Base-by-base conservation (phyloP, 2,888 invertebrate genomes). In the Herminia tarsipennalis region DNA sequence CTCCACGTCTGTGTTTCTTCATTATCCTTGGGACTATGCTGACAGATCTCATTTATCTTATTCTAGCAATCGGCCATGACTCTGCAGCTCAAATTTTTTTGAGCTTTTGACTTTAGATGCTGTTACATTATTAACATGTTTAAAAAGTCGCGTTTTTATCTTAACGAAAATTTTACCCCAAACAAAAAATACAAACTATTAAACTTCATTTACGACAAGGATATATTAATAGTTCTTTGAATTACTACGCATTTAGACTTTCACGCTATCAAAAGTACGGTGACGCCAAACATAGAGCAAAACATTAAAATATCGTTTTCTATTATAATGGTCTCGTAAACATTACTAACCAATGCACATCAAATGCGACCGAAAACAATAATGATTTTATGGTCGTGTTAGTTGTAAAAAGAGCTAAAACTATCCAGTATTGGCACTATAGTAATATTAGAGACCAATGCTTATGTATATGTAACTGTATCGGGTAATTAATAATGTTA, bases 11-110 rank as follows among this genome's bases (percentile, higher is more conserved):
- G 21, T 51, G 44, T 61, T 48, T 40, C 25, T 45, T 36, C 32
- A 60, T 42, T 35, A 44, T 55, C 42, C 24, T 34, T 50, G 44
- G 45, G 39, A 36, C 48, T 53, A n/a, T n/a, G n/a, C 38, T 28
- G 44, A 48, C 43, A 49, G 39, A 44, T 42, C 28, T 27, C 25
- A 42, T 57, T 41, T 47, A 18, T 53, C 30, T 45, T 47, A 28
- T n/a, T 36, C 25, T 20, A 25, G 18, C 8, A 3, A 16, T 37
- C 8, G 13, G 40, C 52, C 37, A 8, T 56, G 52, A 46, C 42
- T 49, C 39, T 40, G 22, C 33, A 39, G 40, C 46, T 46, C 42
- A 4, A 25, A 28, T 12, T n/a, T 8, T 10, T 16, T 1, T 0
- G 4, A 18, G 2, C 2, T 16, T 16, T 22, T n/a, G 5, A 1